A percentile compares a stretch with the other conserved stretches of the same genome.
phyloP scores from a whole-genome alignment of 2,113 vertebrate genomes.

The Jacana jacana region DNA sequence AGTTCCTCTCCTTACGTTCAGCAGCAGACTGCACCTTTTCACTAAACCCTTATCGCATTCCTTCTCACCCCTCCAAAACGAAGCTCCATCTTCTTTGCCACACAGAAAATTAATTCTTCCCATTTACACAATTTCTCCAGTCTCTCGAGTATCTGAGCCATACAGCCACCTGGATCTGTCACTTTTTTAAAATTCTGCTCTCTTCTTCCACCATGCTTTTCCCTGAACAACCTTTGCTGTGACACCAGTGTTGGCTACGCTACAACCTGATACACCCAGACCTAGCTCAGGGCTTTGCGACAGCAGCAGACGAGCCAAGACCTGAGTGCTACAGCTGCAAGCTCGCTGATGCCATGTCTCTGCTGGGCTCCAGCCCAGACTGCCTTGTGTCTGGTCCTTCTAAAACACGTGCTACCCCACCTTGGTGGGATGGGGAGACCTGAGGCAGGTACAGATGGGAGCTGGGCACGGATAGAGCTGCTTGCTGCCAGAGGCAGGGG shows the following conservation, averaged over 20 bases:
- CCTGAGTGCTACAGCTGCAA: not conserved
- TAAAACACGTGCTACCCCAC: not conserved
- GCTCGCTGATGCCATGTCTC: not conserved
- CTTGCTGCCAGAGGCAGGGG: not conserved
- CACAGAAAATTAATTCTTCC: not conserved
- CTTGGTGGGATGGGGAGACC: rapidly evolving
- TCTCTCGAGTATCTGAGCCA: not conserved
- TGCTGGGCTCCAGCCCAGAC: not conserved
- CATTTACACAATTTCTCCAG: not conserved
- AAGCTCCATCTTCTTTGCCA: not conserved
- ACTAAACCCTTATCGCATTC: not conserved
- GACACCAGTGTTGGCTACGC: not conserved
- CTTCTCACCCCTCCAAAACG: not conserved
- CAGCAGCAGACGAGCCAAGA: not conserved
- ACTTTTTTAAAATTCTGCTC: not conserved
- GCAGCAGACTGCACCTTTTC: not conserved
- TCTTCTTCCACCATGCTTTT: not conserved
- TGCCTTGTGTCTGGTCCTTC: not conserved
- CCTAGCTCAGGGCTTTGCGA: not conserved
- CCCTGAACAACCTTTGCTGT: not conserved
- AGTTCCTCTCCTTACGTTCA: not conserved
- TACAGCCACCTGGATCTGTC: not conserved
- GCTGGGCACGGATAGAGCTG: not conserved
- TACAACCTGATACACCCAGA: not conserved
- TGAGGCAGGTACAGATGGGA: not conserved